Conservation (phyloP, 2,888 invertebrate genomes). For the Calameuta idolon region DNA sequence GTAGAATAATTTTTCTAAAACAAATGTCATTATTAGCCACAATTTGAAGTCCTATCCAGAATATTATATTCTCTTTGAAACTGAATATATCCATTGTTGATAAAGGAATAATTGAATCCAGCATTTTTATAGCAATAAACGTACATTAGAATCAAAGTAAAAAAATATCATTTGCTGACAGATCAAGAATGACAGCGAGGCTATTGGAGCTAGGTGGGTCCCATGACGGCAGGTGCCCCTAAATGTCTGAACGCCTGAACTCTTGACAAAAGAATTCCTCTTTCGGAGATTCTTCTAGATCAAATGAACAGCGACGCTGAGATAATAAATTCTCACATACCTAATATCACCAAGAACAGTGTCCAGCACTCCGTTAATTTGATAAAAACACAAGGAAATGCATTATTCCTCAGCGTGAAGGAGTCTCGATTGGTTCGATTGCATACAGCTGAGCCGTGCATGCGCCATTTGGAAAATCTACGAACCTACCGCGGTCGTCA, state of each 20-base stretch:
- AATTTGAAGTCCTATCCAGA: too few species aligned
- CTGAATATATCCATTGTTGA: too few species aligned
- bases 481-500: conserved; percentile 46
- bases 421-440: conserved; percentile 26
- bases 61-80: too few species aligned
- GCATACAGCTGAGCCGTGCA: conserved; percentile 63
- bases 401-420: conserved; percentile 48
- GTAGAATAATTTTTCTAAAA: too few species aligned
- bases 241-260: conserved; percentile 22
- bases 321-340: conserved; percentile 36
- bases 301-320: not conserved
- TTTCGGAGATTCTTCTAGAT: conserved; percentile 22
- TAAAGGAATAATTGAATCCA: too few species aligned
- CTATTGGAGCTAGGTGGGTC: conserved; percentile 47
- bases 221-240: conserved; percentile 46
- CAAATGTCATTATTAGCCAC: too few species aligned
- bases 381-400: conserved; percentile 51
- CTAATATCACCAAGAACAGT: conserved; percentile 44
- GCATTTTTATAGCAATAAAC: too few species aligned
- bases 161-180: conserved; percentile 28
- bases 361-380: conserved; percentile 48
- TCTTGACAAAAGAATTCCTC: conserved; percentile 43
- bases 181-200: conserved; percentile 36
- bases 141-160: not conserved
- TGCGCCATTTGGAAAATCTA: conserved; percentile 61